Percentiles rank a stretch among this genome's conserved stretches.
Evolutionary conservation across 2,888 invertebrate genomes (phyloP).

Genomic region (Patella depressa): DNA sequence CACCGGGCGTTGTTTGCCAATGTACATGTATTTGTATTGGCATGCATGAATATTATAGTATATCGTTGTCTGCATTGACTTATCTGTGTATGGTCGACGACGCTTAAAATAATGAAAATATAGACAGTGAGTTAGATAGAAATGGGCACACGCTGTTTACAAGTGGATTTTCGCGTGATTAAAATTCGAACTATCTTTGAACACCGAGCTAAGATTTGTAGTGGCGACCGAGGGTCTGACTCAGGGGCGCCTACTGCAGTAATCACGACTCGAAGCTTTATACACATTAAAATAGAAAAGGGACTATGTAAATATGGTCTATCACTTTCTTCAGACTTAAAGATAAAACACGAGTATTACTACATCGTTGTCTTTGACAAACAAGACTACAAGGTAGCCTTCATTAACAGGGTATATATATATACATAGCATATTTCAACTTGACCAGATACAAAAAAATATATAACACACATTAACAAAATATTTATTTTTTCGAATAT

Average conservation of each 20-base stretch:
- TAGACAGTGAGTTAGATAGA: not conserved
- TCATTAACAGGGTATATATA: too few relatives aligned
- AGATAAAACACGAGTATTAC: not conserved
- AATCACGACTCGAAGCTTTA: not conserved
- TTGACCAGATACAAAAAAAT: too few relatives aligned
- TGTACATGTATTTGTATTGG: too few relatives aligned
- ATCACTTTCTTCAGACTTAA: constrained; percentile 3
- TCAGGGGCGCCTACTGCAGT: constrained; percentile 9
- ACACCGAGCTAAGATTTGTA: constrained; percentile 9
- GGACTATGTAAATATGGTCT: constrained; percentile 4
- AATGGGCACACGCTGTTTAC: not conserved
- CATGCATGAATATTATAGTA: too few relatives aligned
- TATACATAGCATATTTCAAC: too few relatives aligned
- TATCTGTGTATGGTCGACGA: too few relatives aligned
- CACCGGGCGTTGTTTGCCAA: too few relatives aligned
- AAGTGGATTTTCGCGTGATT: constrained; percentile 20
- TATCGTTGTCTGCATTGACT: too few relatives aligned
- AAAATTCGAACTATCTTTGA: constrained; percentile 22
- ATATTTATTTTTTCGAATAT: constrained; percentile 51
- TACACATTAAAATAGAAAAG: constrained; percentile 5
- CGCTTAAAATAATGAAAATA: too few relatives aligned
- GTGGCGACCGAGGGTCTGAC: not conserved
- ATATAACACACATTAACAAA: not conserved
- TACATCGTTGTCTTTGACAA: too few relatives aligned
- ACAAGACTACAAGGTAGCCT: too few relatives aligned